Evolutionary conservation across 2,888 invertebrate species (phyloP).

Genomic region (Lacanobia oleracea): DNA sequence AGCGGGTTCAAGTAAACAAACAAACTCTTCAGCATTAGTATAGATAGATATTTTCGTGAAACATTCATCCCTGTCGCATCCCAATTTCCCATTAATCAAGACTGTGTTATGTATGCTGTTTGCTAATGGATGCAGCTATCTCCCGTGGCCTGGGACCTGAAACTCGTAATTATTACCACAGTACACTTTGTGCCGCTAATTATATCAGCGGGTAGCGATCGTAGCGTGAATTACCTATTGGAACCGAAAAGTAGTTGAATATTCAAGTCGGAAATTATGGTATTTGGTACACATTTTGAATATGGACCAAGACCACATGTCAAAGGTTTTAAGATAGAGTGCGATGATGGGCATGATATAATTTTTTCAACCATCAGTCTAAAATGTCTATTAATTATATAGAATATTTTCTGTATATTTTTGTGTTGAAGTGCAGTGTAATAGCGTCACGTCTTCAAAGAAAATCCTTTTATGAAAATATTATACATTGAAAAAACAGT

Average conservation of each 20-base stretch:
- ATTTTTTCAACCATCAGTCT: too few species aligned
- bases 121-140: slow-evolving; percentile 59
- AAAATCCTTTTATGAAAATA: too few species aligned
- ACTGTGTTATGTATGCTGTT: slow-evolving; percentile 9
- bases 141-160: slow-evolving; percentile 49
- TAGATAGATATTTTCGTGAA: neutral
- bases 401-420: too few species aligned
- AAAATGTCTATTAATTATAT: too few species aligned
- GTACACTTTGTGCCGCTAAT: slow-evolving; percentile 59
- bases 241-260: slow-evolving; percentile 17
- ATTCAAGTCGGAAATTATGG: neutral
- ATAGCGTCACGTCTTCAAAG: too few species aligned
- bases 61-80: slow-evolving; percentile 2
- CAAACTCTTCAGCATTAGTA: too few species aligned
- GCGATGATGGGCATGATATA: too few species aligned
- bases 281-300: neutral
- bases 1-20: too few species aligned
- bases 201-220: slow-evolving; percentile 44
- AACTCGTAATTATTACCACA: slow-evolving; percentile 61
- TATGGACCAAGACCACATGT: neutral
- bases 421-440: too few species aligned
- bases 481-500: too few species aligned
- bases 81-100: slow-evolving; percentile 22
- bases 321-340: too few species aligned
- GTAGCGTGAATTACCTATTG: slow-evolving; percentile 21